Base-by-base conservation (phyloP, 2,888 invertebrate species). In the Andrena hattorfiana region DNA sequence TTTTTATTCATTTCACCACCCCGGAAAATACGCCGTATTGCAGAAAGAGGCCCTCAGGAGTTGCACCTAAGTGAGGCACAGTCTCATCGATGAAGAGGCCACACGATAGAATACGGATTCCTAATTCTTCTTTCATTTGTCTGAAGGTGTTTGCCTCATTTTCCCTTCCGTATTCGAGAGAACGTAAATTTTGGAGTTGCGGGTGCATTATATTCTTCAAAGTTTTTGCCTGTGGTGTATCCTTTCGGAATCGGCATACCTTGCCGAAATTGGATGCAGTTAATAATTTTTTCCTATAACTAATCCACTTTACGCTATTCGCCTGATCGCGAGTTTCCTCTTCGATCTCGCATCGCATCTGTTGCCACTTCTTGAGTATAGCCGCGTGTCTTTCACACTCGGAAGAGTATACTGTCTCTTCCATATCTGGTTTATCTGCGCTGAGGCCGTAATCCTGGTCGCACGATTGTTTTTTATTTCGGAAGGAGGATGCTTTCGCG, bases 181-280 rank as follows among this genome's bases (percentile, higher is more conserved):
- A 32, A n/a, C 16, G n/a, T n/a, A 48, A 2, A 48, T 59, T 48
- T 20, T 42, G 26, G n/a, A 42, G 2, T 42, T 70, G 60, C 7
- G 28, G 60, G 28, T 70, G 60, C 48, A 56, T 23, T 28, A 56
- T 56, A 49, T n/a, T 49, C 16, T 49, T 49, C n/a, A 49, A 13
- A n/a, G 49, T 56, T 28, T 56, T 72, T 23, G 62, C 26, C 0
- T 63, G 32, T 7, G 51, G 23, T 5, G 63, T 54, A 8, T 51
- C 5, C 0, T 62, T 63, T 16, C 63, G 35, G 26, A 49, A 20
- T 62, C 63, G 20, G 35, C 35, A 72, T 51, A 72, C 8, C 20
- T 51, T 62, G 13, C 51, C 71, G 26, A 72, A 62, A 62, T 70
- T 60, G n/a, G 60, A 70, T 49, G 70, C 48, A 48, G 70, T 62